Evolutionary conservation across 2,888 invertebrate genomes (phyloP).

Genomic region (Amiota mariae): DNA sequence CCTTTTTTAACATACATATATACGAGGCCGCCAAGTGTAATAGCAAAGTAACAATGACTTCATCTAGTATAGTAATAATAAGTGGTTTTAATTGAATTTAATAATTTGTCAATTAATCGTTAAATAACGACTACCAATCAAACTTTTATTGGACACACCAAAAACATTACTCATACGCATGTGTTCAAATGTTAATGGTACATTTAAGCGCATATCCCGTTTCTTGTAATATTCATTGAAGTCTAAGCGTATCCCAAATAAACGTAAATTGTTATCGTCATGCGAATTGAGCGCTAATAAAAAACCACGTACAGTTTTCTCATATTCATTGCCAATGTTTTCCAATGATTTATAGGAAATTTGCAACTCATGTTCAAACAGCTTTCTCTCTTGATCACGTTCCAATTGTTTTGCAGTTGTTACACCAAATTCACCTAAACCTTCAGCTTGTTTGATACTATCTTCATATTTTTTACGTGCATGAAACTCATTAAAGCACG

Average conservation of each 20-base stretch:
- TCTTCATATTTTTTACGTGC: too few relatives aligned
- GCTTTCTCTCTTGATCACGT: conserved; percentile 70
- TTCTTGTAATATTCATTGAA: conserved; percentile 96
- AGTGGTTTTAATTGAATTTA: neutral
- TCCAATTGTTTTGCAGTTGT: conserved; percentile 68
- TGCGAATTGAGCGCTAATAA: conserved; percentile 88
- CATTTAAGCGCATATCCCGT: conserved; percentile 84
- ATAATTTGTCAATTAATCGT: conserved; percentile 13
- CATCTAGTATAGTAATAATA: neutral
- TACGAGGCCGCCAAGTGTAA: too few relatives aligned
- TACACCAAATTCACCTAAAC: conserved; percentile 64
- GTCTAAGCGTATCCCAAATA: conserved; percentile 92
- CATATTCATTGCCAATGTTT: conserved; percentile 69
- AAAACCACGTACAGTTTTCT: conserved; percentile 90
- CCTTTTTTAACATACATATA: too few relatives aligned
- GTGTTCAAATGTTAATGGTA: conserved; percentile 79
- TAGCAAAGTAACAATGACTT: too few relatives aligned
- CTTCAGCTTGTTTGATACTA: conserved; percentile 48
- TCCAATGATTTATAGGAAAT: conserved; percentile 64
- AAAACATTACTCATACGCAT: conserved; percentile 77
- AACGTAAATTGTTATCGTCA: conserved; percentile 88
- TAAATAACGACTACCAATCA: neutral
- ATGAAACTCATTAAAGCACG: conserved; percentile 26
- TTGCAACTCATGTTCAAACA: conserved; percentile 68
- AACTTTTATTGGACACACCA: conserved; percentile 5